Evolutionary conservation across 2,888 invertebrate genomes (phyloP), one percentile per base, ranked within the genome.

Genomic region (Nemoura dubitans): DNA sequence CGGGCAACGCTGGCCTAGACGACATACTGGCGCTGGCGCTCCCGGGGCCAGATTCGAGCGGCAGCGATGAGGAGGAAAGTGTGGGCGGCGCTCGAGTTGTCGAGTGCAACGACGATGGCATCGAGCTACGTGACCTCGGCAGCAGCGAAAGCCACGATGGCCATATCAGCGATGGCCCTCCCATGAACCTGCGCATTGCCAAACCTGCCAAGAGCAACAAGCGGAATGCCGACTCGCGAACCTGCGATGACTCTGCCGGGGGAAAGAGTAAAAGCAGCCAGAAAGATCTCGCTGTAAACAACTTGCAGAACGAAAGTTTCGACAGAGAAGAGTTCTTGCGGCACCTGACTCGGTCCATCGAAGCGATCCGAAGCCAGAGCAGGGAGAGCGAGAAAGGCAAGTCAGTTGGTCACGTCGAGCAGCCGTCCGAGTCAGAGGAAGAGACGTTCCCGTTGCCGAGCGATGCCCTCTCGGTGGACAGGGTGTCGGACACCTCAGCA

Each of bases 1-100:
- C 92, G 0, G 93, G 92, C 0, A 92, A 91, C 82, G 92, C 92
- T 0, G 93, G 93, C 0, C 89, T 94, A 80, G 93, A 93, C 85
- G 92, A 92, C 10, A 85, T 84, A 86, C 86, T 87, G n/a, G 87
- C 81, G 76, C 43, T 88, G 28, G 86, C 86, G 26, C 87, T 84
- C 42, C 78, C 87, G n/a, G 26, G 87, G 43, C 78, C 85, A 0
- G 88, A 88, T 0, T 43, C 86, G 26, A 86, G 87, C 81, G 87
- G 86, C 0, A 86, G 86, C 85, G 87, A 88, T 3, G 86, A 88
- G 21, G 86, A 86, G n/a, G 82, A 85, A 76, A 82, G 85, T 25
- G 36, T 36, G 3, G 86, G 80, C 10, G 84, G 86, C 16, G 86
- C 87, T 27, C 27, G n/a, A 14, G 14, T 59, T 21, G 59, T 59